phyloP scores from a whole-genome alignment of 2,113 vertebrate genomes.

The Ancistrus triradiatus region DNA sequence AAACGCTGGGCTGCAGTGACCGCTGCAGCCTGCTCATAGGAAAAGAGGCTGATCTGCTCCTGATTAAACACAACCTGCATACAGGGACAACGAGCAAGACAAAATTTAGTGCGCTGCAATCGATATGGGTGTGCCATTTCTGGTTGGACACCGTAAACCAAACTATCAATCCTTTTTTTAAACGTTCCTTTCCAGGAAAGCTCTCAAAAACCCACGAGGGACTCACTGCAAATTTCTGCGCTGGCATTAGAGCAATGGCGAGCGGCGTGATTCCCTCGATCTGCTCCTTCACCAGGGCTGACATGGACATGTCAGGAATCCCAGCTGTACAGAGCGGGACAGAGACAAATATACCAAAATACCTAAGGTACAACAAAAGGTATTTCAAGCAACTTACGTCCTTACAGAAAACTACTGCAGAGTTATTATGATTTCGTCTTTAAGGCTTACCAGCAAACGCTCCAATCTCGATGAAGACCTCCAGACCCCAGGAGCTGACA shows the following conservation, averaged over 20 bases:
- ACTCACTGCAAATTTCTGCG: conserved; percentile 71
- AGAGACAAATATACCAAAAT: too few species aligned
- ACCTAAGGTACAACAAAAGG: too few species aligned
- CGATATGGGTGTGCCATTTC: too few species aligned
- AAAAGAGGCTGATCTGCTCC: conserved; percentile 67
- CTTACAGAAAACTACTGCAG: too few species aligned
- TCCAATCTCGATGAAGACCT: conserved; percentile 75
- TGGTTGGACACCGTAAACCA: too few species aligned
- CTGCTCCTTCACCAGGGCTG: conserved; percentile 71
- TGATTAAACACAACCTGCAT: conserved; percentile 65
- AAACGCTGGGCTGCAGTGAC: conserved; percentile 59
- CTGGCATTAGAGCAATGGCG: conserved; percentile 66
- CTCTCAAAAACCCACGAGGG: background rate
- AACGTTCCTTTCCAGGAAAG: background rate
- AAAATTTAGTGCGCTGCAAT: too few species aligned
- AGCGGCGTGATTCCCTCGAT: conserved; percentile 68
- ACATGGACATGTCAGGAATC: conserved; percentile 71
- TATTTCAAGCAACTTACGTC: too few species aligned
- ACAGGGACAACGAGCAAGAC: too few species aligned
- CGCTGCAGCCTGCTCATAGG: conserved; percentile 70
- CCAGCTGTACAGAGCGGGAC: conserved; percentile 60
- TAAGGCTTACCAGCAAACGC: conserved; percentile 64
- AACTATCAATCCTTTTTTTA: too few species aligned
- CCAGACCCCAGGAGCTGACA: conserved; percentile 67
- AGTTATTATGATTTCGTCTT: background rate